Base-by-base conservation (phyloP, 2,113 vertebrate genomes). In the Nothoprocta pentlandii region DNA sequence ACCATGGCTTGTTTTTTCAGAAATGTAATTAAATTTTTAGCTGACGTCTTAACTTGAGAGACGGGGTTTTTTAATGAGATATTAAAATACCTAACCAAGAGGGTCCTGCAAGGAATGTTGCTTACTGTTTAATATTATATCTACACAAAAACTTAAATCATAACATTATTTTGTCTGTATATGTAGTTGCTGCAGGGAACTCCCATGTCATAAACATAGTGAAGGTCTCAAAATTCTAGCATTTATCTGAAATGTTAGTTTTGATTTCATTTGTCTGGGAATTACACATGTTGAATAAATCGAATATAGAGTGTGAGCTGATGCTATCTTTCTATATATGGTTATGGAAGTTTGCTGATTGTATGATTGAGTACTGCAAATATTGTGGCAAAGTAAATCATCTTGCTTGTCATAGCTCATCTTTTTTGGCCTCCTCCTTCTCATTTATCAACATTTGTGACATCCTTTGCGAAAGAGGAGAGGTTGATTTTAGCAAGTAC, bases 61-160 rank as follows among this genome's bases (percentile, higher is more conserved):
- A 8, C 7, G 87, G 23, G 22, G 59, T 85, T 59, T 85, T 70
- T 90, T 56, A 14, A 22, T 75, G 41, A 63, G 41, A 67, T 87
- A 63, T 28, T 21, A 51, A 49, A 17, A 28, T 67, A 28, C 39
- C 81, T 80, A 76, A 17, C 22, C 8, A 44, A 54, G 39, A 82
- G 22, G 4, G 10, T 21, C 32, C 56, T 87, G 53, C 39, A 58
- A 94, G 56, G 39, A 75, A 68, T 47, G 54, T 39, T 89, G 39
- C 0, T 0, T 8, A 32, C 22, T 56, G 21, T 61, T 85, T 76
- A 25, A 1, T 59, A 3, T 49, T 84, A 49, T 4, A 25, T 13
- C 46, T 84, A 8, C 23, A 59, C 1, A 7, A 74, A 69, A 87
- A 71, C 19, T 22, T 46, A 26, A 78, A 87, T n/a, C 21, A 12